phyloP scores from a whole-genome alignment of 2,113 vertebrate genomes.

The Brachyhypopomus occidentalis region DNA sequence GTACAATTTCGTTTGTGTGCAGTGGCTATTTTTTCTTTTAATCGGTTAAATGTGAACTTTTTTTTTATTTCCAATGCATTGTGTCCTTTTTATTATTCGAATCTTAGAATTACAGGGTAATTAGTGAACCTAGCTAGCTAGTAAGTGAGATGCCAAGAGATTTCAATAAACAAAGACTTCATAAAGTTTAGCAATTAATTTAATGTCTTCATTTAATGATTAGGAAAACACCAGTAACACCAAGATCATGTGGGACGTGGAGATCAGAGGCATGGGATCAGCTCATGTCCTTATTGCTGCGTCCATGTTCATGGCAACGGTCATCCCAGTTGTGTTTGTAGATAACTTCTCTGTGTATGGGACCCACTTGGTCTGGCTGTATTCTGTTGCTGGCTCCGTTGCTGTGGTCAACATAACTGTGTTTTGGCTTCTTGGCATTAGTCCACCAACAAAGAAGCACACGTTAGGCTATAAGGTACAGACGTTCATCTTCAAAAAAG shows the following conservation, averaged over 20 bases:
- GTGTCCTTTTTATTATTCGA: too few species aligned
- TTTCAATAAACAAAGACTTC: too few species aligned
- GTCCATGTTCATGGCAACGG: slow-evolving; percentile 75
- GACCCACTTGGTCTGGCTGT: slow-evolving; percentile 87
- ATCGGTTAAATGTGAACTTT: too few species aligned
- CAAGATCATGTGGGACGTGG: slow-evolving; percentile 83
- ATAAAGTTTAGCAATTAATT: background rate
- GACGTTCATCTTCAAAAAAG: background rate
- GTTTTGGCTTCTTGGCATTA: slow-evolving; percentile 81
- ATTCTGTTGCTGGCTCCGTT: slow-evolving; percentile 79
- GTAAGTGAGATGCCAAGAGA: too few species aligned
- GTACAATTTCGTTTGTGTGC: background rate
- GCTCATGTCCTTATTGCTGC: slow-evolving; percentile 79
- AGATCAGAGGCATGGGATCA: slow-evolving; percentile 81
- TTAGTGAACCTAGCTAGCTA: too few species aligned
- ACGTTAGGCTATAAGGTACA: slow-evolving; percentile 86
- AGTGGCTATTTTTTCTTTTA: too few species aligned
- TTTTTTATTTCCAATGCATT: too few species aligned
- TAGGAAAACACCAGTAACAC: background rate
- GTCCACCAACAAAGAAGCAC: slow-evolving; percentile 81
- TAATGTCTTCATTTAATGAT: background rate
- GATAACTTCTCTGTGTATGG: slow-evolving; percentile 84
- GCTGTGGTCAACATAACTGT: slow-evolving; percentile 75
- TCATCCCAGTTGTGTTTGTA: slow-evolving; percentile 75
- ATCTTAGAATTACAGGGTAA: too few species aligned